Conservation (phyloP, 2,888 invertebrate species). For the Drosophila picticornis region DNA sequence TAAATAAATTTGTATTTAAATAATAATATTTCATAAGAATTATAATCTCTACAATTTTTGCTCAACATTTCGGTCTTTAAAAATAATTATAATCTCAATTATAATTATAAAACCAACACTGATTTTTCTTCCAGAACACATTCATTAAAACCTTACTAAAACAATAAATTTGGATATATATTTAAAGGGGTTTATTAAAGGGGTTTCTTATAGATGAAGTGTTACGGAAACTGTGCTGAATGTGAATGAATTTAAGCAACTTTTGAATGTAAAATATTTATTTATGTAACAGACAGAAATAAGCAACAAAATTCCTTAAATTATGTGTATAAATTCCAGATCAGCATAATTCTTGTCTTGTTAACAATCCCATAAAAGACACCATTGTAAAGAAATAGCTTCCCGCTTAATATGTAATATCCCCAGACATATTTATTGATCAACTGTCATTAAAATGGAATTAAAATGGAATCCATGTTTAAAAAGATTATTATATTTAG, state of each 20-base stretch:
- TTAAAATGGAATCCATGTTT: fast-evolving
- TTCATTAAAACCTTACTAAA: neutral
- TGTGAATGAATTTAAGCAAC: neutral
- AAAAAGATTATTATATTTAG: neutral
- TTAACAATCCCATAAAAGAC: neutral
- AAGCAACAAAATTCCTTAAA: neutral
- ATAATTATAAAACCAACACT: too few species aligned
- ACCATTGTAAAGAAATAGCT: fast-evolving
- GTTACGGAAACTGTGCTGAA: fast-evolving
- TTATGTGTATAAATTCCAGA: neutral
- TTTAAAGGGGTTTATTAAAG: too few species aligned
- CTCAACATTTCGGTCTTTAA: neutral
- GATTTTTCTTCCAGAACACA: fast-evolving
- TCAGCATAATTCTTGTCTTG: neutral
- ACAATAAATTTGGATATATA: neutral
- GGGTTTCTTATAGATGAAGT: neutral
- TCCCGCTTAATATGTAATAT: neutral
- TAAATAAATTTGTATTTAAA: neutral
- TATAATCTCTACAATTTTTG: fast-evolving
- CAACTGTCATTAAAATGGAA: fast-evolving
- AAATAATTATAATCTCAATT: neutral
- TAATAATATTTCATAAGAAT: neutral
- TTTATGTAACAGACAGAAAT: neutral
- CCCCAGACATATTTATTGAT: neutral
- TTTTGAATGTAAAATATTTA: neutral